Base-by-base conservation (phyloP, 2,797 vertebrate genomes). In the Pseudomugil gertrudae region DNA sequence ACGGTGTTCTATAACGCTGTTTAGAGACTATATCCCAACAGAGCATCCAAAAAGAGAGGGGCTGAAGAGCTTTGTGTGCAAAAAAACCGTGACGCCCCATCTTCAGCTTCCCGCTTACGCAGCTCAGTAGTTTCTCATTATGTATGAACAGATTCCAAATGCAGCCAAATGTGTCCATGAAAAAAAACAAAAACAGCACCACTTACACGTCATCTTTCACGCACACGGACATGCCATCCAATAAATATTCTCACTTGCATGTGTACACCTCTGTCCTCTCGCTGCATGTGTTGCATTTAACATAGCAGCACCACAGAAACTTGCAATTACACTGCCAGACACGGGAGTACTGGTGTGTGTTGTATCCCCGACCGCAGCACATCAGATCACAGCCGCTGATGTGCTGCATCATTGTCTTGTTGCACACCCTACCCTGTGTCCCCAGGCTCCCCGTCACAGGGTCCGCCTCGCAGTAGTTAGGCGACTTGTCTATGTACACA, bases 291-390 rank as follows among this genome's bases (percentile, higher is more conserved):
- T 97, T 99, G 92, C 98, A 99, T 66, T 96, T 98, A 35, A 99
- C 98, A 0, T 97, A 97, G 93, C 98, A 99, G 94, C 98, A 99
- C 98, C 98, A 99, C 74, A 98, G 95, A 88, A 99, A 99, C 87
- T 98, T 98, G 89, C 98, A 99, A 94, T 99, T 98, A 92, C 98
- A 99, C 89, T 99, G 98, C 98, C 98, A 99, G 52, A 98, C 96
- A 0, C 96, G 90, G 0, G 97, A 97, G 71, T 99, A 99, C 90
- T 98, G 97, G 91, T 99, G 97, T 0, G 98, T 99, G 87, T 99
- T 98, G 93, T 99, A 99, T 57, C 98, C 98, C 0, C 98, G 95
- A 2, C 97, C 98, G 0, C 98, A 99, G 92, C 98, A 99, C 97
- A 99, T 98, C 68, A 99, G 84, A 85, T 99, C 97, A 0, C 98